Evolutionary conservation across 1,140 invertebrate genomes (phyloP).

Genomic region (Trinorchestia longiramus): DNA sequence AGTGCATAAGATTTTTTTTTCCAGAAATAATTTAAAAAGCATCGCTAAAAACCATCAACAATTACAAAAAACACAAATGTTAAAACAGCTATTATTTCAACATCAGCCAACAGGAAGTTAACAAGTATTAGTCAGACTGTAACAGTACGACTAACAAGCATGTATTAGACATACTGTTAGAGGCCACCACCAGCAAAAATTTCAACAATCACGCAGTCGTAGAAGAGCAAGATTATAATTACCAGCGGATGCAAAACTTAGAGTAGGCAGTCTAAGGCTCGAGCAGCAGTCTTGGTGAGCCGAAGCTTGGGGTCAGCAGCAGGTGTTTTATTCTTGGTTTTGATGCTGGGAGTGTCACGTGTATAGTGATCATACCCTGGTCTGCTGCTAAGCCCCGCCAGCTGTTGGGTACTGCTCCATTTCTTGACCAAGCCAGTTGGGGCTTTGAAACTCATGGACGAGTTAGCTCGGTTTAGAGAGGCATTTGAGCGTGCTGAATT

Average conservation of each 20-base stretch:
- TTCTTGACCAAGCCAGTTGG: neutral
- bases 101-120: neutral
- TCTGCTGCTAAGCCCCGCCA: neutral
- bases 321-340: neutral
- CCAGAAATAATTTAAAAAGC: too few relatives aligned
- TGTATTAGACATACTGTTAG: neutral
- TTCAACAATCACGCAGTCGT: neutral
- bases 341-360: neutral
- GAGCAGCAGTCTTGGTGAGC: neutral
- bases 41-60: too few relatives aligned
- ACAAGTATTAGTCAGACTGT: neutral
- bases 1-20: too few relatives aligned
- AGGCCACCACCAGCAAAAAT: neutral
- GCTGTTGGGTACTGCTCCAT: constrained; percentile 14
- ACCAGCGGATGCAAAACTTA: neutral
- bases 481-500: neutral
- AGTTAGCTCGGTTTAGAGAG: neutral
- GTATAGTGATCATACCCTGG: neutral
- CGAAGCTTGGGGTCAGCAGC: neutral
- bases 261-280: neutral
- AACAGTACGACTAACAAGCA: neutral
- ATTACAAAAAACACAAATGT: neutral
- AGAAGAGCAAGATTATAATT: neutral
- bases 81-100: neutral
- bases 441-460: neutral